Evolutionary conservation across 37 sponge, comb jelly and placozoan species (phyloP).

Genomic region (Bolinopsis microptera): DNA sequence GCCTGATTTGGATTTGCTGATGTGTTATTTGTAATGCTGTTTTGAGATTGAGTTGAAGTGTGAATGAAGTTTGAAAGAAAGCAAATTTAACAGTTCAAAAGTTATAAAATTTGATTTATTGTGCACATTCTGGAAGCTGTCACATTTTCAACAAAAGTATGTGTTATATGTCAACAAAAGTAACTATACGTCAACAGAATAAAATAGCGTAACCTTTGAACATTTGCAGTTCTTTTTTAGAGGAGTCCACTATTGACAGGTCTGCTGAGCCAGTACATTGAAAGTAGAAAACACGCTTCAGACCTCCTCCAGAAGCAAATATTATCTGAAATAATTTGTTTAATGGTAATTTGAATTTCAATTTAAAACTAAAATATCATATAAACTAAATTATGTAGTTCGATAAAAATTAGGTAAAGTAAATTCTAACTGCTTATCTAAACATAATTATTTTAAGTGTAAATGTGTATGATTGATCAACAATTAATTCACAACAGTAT

Average conservation of each 20-base stretch:
- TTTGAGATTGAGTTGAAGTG: too few species aligned
- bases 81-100: too few species aligned
- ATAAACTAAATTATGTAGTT: too few species aligned
- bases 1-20: not conserved
- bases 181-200: too few species aligned
- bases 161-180: too few species aligned
- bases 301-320: not conserved
- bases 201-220: constrained; percentile 15
- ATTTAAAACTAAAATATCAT: not conserved
- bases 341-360: too few species aligned
- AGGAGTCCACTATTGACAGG: not conserved
- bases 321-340: not conserved
- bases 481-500: too few species aligned
- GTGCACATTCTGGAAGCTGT: too few species aligned
- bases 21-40: not conserved
- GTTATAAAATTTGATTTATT: too few species aligned
- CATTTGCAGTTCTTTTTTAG: not conserved
- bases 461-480: not conserved
- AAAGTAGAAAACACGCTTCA: not conserved
- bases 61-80: too few species aligned
- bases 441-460: not conserved
- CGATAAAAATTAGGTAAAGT: not conserved
- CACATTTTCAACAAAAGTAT: too few species aligned
- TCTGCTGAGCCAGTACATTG: constrained; percentile 19
- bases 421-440: not conserved